These are phyloP conservation scores for Prostheceraeus crozeri DNA, from an alignment of 2,888 invertebrate genomes.

Conservation along the genomic window DNA sequence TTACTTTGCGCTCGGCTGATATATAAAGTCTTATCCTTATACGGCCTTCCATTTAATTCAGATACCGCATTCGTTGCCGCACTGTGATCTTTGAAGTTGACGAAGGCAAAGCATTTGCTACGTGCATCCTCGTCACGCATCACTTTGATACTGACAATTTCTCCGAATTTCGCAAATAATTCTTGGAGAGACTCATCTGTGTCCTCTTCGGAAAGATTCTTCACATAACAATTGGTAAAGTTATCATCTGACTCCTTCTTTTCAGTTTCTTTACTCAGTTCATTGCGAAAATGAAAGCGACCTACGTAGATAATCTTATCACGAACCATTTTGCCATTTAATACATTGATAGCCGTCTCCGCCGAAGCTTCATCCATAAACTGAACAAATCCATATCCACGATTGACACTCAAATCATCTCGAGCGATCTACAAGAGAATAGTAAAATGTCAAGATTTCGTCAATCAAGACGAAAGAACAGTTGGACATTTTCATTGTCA, in stretches of 20 bases:
- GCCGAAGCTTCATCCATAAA: conserved; percentile 97
- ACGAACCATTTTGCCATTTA: too few relatives aligned
- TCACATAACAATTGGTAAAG: conserved; percentile 98
- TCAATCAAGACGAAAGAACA: too few relatives aligned
- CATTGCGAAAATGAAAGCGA: conserved; percentile 91
- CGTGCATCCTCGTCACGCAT: conserved; percentile 70
- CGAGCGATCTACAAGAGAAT: conserved; percentile 67
- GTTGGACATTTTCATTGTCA: too few relatives aligned
- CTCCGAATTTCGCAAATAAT: conserved; percentile 83
- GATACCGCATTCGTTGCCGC: conserved; percentile 66
- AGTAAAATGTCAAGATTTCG: too few relatives aligned
- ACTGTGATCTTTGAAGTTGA: conserved; percentile 91
- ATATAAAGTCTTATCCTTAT: conserved; percentile 62
- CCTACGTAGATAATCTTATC: conserved; percentile 86
- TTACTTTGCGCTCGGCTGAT: conserved; percentile 96
- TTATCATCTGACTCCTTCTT: too few relatives aligned
- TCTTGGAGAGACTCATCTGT: conserved; percentile 78
- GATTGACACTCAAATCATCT: conserved; percentile 84
- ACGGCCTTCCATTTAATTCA: conserved; percentile 28
- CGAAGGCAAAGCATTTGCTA: conserved; percentile 84
- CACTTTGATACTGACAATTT: conserved; percentile 56
- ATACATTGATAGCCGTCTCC: conserved; percentile 87
- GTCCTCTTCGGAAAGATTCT: conserved; percentile 91
- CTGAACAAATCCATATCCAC: conserved; percentile 96
- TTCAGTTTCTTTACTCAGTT: conserved; percentile 80